phyloP scores from a whole-genome alignment of 1,140 invertebrate species.

The Penaeus vannamei region DNA sequence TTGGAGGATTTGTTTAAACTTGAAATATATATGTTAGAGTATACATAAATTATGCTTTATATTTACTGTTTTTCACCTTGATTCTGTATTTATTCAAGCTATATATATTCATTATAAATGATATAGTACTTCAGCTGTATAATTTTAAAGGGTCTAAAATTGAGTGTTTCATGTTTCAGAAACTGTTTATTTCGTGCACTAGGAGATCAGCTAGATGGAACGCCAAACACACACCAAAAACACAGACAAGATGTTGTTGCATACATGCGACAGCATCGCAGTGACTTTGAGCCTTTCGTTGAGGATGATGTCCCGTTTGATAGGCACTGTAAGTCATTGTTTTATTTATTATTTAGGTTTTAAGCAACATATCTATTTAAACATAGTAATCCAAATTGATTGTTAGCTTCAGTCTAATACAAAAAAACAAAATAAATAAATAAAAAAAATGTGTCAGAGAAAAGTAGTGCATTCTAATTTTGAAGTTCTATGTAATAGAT shows the following conservation, averaged over 20 bases:
- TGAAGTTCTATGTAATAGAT: too few relatives aligned
- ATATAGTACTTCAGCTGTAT: conserved; percentile 28
- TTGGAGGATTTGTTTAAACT: background rate
- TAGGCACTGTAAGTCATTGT: conserved; percentile 71
- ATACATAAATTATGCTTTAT: background rate
- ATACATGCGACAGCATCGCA: conserved; percentile 73
- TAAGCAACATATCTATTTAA: background rate
- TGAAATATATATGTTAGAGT: too few relatives aligned
- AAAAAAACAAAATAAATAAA: too few relatives aligned
- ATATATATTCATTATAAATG: conserved; percentile 27
- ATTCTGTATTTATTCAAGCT: conserved; percentile 12
- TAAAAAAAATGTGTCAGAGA: too few relatives aligned
- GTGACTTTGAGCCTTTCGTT: conserved; percentile 76
- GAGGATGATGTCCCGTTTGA: conserved; percentile 76
- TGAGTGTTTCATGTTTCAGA: conserved; percentile 69
- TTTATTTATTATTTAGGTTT: background rate
- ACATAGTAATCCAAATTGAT: background rate
- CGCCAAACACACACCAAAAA: conserved; percentile 73
- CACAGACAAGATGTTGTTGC: conserved; percentile 73
- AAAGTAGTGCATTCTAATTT: too few relatives aligned
- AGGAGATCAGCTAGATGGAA: conserved; percentile 75
- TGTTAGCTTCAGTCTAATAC: too few relatives aligned
- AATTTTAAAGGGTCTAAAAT: conserved; percentile 31
- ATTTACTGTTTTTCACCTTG: background rate
- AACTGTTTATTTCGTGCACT: conserved; percentile 76